Evolutionary conservation across 2,797 vertebrate genomes (phyloP), one percentile per base, ranked within the genome.

Genomic region (Clangula hyemalis): DNA sequence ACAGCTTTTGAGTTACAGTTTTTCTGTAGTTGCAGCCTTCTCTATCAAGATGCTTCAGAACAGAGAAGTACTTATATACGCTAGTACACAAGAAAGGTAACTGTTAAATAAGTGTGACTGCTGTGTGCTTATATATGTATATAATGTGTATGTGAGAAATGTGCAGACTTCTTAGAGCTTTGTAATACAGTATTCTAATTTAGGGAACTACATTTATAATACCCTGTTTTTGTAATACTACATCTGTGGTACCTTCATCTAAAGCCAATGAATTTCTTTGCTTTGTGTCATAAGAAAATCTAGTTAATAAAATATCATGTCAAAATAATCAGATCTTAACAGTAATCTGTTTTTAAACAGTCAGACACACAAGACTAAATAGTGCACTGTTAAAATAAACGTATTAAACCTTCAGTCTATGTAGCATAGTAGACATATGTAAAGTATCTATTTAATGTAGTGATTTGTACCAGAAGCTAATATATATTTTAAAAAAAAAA

Each of bases 271-370:
- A 11, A 82, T 89, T 88, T 75, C 62, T 61, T 36, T 72, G 34
- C 49, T 82, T 96, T 45, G 73, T 66, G 94, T 92, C 79, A 53
- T 61, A 73, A 92, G 43, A 39, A 95, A 90, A 92, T 82, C 64
- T 87, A 60, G 45, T 30, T 93, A 61, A 85, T 87, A 91, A 91
- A 85, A 78, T 79, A 45, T 13, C 2, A 32, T 70, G 75, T 83
- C 65, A 80, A 73, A 87, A 70, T 43, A 83, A 11, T 66, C 43
- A 65, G 36, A 72, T 45, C 65, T 66, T 27, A 27, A 27, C 43
- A 87, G 28, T 66, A 86, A 76, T 87, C 51, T 79, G 41, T 47
- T 95, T 77, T 85, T 84, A 73, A 81, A 82, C 69, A 43, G 76
- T n/a, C 62, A 72, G 53, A 38, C 45, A 38, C 45, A 41, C 60